phyloP scores from a whole-genome alignment of 2,797 vertebrate genomes.

The Sebastes matsubarae region DNA sequence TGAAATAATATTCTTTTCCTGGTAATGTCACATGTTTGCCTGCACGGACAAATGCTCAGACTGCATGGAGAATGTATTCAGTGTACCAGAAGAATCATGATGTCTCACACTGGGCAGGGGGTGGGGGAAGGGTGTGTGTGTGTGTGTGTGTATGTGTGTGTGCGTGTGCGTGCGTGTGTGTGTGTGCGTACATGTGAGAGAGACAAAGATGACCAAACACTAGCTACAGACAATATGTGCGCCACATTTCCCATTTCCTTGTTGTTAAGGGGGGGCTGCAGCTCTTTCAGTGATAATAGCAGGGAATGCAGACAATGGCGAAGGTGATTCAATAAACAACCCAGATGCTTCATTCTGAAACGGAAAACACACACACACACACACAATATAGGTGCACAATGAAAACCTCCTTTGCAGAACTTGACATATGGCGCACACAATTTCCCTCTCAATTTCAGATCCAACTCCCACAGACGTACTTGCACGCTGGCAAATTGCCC shows the following conservation, averaged over 20 bases:
- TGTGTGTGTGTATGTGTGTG: constrained; percentile 20
- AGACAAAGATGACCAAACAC: constrained; percentile 72
- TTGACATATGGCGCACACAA: constrained; percentile 82
- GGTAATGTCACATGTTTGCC: constrained; percentile 65
- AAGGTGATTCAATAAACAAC: constrained; percentile 76
- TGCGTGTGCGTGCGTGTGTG: constrained; percentile 25
- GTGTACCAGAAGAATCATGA: constrained; percentile 76
- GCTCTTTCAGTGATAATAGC: constrained; percentile 68
- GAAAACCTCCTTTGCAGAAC: constrained; percentile 74
- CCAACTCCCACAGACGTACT: constrained; percentile 78
- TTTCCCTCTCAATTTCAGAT: constrained; percentile 83
- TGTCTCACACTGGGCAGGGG: constrained; percentile 64
- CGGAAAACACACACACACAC: constrained; percentile 43
- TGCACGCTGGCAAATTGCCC: constrained; percentile 73
- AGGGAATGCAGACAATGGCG: constrained; percentile 61
- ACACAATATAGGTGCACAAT: constrained; percentile 57
- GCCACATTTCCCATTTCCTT: constrained; percentile 63
- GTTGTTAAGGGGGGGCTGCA: constrained; percentile 30
- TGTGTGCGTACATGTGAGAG: constrained; percentile 20
- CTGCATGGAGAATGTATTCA: constrained; percentile 73
- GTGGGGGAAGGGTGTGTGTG: constrained; percentile 57
- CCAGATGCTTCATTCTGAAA: constrained; percentile 65
- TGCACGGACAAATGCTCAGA: constrained; percentile 63
- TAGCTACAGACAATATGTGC: constrained; percentile 66
- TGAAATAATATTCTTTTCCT: constrained; percentile 58